phyloP scores from a whole-genome alignment of 1,140 invertebrate genomes.

The Megalopta genalis region DNA sequence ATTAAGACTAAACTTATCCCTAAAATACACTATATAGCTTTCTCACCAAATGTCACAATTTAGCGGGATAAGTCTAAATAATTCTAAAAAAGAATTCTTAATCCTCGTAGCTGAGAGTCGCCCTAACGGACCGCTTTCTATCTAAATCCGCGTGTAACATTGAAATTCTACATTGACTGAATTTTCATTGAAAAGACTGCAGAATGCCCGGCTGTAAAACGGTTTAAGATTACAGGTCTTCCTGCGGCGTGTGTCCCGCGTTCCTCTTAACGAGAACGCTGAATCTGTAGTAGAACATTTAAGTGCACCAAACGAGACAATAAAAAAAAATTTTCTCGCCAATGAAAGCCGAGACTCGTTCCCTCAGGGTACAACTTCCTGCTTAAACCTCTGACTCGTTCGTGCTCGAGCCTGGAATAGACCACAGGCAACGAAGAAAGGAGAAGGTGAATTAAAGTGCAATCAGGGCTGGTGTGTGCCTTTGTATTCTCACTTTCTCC shows the following conservation, averaged over 20 bases:
- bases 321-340: conserved; percentile 71
- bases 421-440: conserved; percentile 29
- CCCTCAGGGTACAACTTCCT: conserved; percentile 69
- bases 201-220: no score
- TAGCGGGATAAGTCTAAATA: no score
- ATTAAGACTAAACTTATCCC: no score
- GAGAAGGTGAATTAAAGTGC: conserved; percentile 57
- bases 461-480: conserved; percentile 58
- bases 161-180: neutral
- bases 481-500: conserved; percentile 39
- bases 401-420: conserved; percentile 55
- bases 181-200: neutral
- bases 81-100: no score
- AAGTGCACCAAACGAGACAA: conserved; percentile 71
- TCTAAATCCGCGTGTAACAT: neutral
- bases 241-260: neutral
- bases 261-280: neutral
- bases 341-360: conserved; percentile 62
- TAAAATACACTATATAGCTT: no score
- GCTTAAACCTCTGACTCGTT: conserved; percentile 68
- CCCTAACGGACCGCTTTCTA: no score
- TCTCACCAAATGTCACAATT: no score
- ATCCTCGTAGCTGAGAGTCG: no score
- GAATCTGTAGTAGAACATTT: conserved; percentile 56
- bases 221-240: neutral